Conservation (phyloP, 2,113 vertebrate species). For the Orthonyx spaldingii region DNA sequence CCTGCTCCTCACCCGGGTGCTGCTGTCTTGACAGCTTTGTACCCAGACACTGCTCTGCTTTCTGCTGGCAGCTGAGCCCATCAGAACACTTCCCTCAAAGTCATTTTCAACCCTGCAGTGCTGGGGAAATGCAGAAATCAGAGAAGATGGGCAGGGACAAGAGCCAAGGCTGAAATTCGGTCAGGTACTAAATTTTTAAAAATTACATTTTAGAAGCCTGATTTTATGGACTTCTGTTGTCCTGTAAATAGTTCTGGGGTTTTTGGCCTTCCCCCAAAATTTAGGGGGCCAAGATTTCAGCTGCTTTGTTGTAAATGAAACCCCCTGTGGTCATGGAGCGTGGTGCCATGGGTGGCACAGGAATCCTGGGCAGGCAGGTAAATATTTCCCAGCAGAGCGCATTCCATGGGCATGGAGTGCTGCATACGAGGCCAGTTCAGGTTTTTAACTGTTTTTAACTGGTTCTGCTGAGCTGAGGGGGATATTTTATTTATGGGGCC, state of each 20-base stretch:
- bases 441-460: background rate
- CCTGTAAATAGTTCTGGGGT: background rate
- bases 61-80: background rate
- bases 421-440: accelerated
- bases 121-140: background rate
- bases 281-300: background rate
- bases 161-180: background rate
- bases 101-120: background rate
- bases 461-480: background rate
- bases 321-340: accelerated
- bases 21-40: background rate
- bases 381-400: background rate
- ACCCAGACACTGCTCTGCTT: background rate
- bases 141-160: background rate
- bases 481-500: background rate
- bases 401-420: accelerated
- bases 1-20: background rate
- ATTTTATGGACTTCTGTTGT: background rate
- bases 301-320: background rate
- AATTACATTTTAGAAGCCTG: background rate
- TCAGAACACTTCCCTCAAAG: background rate
- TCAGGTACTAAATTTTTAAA: background rate
- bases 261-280: background rate
- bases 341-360: background rate
- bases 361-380: background rate